These are phyloP conservation scores for Tapera naevia DNA, from an alignment of 2,797 vertebrate species.

Conservation along the genomic window DNA sequence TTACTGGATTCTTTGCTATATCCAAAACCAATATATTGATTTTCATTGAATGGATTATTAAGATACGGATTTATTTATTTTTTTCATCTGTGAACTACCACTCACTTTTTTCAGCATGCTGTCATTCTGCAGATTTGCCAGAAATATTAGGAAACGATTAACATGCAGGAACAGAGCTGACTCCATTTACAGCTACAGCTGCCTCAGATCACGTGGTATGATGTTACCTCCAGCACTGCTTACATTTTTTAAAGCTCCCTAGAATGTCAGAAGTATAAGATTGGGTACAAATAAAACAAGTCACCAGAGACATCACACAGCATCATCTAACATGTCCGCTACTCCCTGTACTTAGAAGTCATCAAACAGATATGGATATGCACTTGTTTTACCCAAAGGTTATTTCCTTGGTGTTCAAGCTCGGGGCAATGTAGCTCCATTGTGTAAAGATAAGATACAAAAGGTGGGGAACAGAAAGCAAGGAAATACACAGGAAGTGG, in stretches of 20 bases:
- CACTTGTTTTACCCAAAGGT: neutral
- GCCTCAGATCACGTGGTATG: neutral
- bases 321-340: neutral
- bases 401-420: neutral
- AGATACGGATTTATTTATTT: rapidly evolving
- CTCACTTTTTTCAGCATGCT: neutral
- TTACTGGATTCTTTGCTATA: neutral
- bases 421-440: neutral
- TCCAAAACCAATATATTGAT: neutral
- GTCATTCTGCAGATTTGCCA: neutral
- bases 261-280: neutral
- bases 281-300: neutral
- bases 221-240: neutral
- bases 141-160: neutral
- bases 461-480: neutral
- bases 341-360: neutral
- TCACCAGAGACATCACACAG: neutral
- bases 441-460: neutral
- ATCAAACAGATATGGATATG: neutral
- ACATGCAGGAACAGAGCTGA: neutral
- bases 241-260: constrained; percentile 4
- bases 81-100: neutral
- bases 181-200: neutral
- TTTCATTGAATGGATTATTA: neutral
- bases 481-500: neutral